Evolutionary conservation across 2,888 invertebrate species (phyloP).

Genomic region (Eurytoma californica): DNA sequence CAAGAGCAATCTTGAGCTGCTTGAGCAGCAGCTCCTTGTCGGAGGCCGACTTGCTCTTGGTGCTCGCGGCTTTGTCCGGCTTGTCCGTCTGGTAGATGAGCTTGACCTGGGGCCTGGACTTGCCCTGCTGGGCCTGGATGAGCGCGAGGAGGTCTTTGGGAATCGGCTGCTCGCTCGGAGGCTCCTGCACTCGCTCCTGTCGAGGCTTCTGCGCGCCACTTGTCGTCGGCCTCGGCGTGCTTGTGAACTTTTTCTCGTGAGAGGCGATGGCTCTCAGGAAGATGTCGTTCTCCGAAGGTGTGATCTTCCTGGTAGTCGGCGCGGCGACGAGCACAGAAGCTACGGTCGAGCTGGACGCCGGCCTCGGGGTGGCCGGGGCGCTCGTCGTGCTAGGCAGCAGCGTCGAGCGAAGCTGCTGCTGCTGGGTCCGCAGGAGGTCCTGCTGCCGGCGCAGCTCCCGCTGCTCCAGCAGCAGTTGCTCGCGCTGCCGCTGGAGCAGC

Average conservation of each 20-base stretch:
- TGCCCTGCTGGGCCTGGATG: constrained; percentile 65
- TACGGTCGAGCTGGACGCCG: constrained; percentile 58
- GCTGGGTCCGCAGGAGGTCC: constrained; percentile 85
- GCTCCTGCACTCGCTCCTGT: constrained; percentile 60
- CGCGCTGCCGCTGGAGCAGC: constrained; percentile 82
- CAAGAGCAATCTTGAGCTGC: constrained; percentile 84
- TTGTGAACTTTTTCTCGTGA: constrained; percentile 70
- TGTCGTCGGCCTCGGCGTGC: constrained; percentile 58
- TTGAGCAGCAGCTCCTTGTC: constrained; percentile 85
- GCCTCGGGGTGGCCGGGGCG: constrained; percentile 69
- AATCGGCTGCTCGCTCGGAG: constrained; percentile 52
- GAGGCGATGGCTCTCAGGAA: constrained; percentile 72
- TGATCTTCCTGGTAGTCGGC: constrained; percentile 69
- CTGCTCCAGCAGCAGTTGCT: constrained; percentile 86
- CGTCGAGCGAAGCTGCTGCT: constrained; percentile 80
- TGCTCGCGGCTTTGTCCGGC: constrained; percentile 53
- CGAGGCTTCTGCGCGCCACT: constrained; percentile 46
- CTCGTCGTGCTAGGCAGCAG: constrained; percentile 59
- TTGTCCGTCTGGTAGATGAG: constrained; percentile 76
- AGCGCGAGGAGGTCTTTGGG: constrained; percentile 66
- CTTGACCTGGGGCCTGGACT: constrained; percentile 73
- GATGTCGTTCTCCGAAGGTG: constrained; percentile 69
- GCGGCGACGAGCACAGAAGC: constrained; percentile 65
- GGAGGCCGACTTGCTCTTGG: constrained; percentile 42
- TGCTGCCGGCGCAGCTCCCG: constrained; percentile 87